These are phyloP conservation scores for Haemorhous mexicanus DNA, from an alignment of 2,113 vertebrate species.

Conservation along the genomic window DNA sequence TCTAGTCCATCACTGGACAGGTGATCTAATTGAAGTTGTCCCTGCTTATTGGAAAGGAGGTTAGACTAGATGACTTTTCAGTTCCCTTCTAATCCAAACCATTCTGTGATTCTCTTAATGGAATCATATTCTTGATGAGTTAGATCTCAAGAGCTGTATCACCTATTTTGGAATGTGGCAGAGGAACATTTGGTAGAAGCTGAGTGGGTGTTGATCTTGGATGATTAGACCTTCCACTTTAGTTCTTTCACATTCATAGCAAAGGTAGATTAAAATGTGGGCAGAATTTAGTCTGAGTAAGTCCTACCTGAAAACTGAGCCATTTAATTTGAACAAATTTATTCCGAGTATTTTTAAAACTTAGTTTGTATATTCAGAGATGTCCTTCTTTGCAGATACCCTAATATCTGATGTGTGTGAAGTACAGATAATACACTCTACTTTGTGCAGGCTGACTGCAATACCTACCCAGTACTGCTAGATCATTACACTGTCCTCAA, in stretches of 20 bases:
- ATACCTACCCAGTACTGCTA: neutral
- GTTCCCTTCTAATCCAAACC: neutral
- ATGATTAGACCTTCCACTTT: neutral
- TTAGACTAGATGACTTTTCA: neutral
- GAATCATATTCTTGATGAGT: neutral
- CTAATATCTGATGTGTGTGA: neutral
- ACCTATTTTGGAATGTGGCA: neutral
- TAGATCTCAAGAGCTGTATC: neutral
- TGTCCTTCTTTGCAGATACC: neutral
- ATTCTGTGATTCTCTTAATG: neutral
- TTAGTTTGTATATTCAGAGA: neutral
- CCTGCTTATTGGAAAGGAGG: neutral
- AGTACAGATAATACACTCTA: neutral
- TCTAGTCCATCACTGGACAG: neutral
- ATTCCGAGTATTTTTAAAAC: neutral
- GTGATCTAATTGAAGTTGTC: neutral
- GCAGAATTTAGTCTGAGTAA: neutral
- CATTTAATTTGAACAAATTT: neutral
- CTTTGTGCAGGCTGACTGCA: neutral
- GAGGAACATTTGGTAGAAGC: neutral
- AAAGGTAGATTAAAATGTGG: neutral
- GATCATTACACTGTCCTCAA: neutral
- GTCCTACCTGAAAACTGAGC: neutral
- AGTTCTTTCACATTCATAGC: neutral
- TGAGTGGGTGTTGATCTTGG: neutral